phyloP scores from a whole-genome alignment of 2,888 invertebrate species.

The Dicroscelio sp. region DNA sequence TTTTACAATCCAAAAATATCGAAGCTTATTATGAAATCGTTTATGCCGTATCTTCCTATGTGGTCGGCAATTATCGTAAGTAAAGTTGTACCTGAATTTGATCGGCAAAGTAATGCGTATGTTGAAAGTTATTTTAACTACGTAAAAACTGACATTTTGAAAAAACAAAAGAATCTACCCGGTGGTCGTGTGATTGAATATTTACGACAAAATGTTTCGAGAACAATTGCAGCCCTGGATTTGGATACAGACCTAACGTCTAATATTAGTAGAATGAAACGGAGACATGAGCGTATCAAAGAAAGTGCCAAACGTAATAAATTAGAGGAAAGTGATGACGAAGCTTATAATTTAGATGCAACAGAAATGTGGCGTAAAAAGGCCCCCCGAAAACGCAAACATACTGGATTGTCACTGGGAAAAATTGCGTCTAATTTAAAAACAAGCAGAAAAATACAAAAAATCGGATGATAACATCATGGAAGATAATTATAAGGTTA shows the following conservation, averaged over 20 bases:
- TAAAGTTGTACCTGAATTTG: conserved; percentile 9
- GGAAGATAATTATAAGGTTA: too few species aligned
- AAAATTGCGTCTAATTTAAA: neutral
- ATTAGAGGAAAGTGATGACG: too few species aligned
- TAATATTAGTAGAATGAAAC: neutral
- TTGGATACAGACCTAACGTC: neutral
- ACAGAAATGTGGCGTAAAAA: conserved; percentile 22
- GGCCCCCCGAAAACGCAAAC: neutral
- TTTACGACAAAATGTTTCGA: too few species aligned
- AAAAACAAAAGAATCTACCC: neutral
- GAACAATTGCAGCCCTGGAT: too few species aligned
- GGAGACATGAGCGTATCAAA: neutral
- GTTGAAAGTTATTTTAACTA: conserved; percentile 35
- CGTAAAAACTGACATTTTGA: neutral
- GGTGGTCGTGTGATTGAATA: neutral
- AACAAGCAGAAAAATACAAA: neutral
- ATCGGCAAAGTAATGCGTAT: conserved; percentile 25
- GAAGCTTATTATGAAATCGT: conserved; percentile 25
- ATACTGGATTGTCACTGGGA: neutral
- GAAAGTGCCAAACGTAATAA: neutral
- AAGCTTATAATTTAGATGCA: neutral
- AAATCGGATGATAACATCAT: too few species aligned
- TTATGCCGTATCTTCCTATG: conserved; percentile 28
- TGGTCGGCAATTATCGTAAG: conserved; percentile 22
- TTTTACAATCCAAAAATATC: neutral